Evolutionary conservation across 2,797 vertebrate species (phyloP).

Genomic region (Chanos chanos): DNA sequence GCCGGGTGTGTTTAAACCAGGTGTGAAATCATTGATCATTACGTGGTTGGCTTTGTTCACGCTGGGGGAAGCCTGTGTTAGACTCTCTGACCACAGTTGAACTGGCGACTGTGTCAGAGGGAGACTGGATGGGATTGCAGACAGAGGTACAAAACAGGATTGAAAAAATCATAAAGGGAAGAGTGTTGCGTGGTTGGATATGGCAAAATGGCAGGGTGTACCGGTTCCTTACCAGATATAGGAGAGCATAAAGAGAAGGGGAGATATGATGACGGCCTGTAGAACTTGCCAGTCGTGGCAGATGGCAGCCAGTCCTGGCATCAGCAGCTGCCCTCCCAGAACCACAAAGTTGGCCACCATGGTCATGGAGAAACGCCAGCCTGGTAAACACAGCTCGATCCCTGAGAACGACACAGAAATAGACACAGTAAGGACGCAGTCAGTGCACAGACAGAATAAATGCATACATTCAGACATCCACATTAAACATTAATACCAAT

Average conservation of each 20-base stretch:
- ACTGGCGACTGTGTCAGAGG: no score
- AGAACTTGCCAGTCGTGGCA: slow-evolving; percentile 93
- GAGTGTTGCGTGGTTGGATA: no score
- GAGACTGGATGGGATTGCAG: no score
- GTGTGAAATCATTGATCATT: no score
- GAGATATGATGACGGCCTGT: slow-evolving; percentile 92
- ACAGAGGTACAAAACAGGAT: no score
- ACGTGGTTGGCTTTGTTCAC: no score
- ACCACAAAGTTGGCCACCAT: slow-evolving; percentile 94
- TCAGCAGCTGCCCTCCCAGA: slow-evolving; percentile 88
- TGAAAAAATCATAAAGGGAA: no score
- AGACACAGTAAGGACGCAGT: background rate
- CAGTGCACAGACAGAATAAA: background rate
- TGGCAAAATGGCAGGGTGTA: background rate
- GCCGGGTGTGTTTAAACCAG: no score
- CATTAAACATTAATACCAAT: background rate
- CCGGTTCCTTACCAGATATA: slow-evolving; percentile 87
- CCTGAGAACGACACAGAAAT: no score
- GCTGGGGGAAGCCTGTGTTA: no score
- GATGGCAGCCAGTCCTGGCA: slow-evolving; percentile 88
- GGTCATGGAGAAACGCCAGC: slow-evolving; percentile 91
- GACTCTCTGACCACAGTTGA: no score
- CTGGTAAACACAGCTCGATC: slow-evolving; percentile 90
- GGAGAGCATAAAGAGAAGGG: slow-evolving; percentile 89
- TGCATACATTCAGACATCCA: background rate